Base-by-base conservation (phyloP, 2,113 vertebrate species). In the Cephalopholis sonnerati region DNA sequence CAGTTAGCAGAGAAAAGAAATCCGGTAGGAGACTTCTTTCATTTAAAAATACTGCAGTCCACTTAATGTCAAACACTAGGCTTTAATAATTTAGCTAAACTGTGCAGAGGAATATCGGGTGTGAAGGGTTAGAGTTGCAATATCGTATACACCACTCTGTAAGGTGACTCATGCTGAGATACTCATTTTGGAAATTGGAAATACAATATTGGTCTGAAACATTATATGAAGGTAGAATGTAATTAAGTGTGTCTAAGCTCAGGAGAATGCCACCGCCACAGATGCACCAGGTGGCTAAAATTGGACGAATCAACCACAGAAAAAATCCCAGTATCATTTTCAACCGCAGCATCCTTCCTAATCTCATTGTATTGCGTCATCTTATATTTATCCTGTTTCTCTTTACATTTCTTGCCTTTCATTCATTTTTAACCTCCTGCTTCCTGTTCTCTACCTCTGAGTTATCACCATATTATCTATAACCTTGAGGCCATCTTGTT, bases 401-500 rank as follows among this genome's bases (percentile, higher is more conserved):
- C 24, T 62, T 78, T 83, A 57, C 81, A 83, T 87, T 65, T 79
- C 57, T 29, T 29, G 25, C 39, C 62, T 80, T 25, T 77, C 72
- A 59, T 48, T 70, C 27, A 39, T 36, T 69, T 41, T 27, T 78
- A 82, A 89, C 86, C 82, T 83, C 57, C 57, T 24, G 46, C 59
- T 63, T 79, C 54, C 15, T 88, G 67, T 73, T 63, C 55, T 59
- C 68, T 44, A 48, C 18, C 36, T 79, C 64, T 25, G 57, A 75
- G 65, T 81, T 89, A 73, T 82, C 83, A 41, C 73, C 64, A 59
- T 74, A 83, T 91, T 84, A 83, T 74, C 46, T 88, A 81, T 79
- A 85, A 92, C 91, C 92, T 92, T 90, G 76, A 53, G 83, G 81
- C 82, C 70, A 46, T 87, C 80, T 84, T 77, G 62, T 88, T 85